These are phyloP conservation scores for Bhutanitis thaidina DNA, from an alignment of 2,888 invertebrate species.

Conservation along the genomic window DNA sequence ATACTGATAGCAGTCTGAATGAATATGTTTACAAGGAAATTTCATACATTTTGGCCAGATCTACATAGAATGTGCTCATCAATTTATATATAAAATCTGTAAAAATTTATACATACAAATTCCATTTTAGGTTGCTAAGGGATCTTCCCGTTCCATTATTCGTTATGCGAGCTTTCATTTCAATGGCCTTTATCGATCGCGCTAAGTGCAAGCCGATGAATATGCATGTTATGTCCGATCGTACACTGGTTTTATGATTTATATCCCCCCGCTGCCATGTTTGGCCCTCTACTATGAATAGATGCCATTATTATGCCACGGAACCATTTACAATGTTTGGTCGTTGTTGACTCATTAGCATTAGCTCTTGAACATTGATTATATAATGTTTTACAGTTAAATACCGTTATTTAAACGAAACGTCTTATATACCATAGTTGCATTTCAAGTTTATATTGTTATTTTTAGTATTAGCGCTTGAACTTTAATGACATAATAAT, in stretches of 20 bases:
- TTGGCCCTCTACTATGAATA: slow-evolving; percentile 48
- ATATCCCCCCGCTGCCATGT: slow-evolving; percentile 49
- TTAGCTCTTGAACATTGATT: slow-evolving; percentile 19
- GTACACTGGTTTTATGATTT: slow-evolving; percentile 51
- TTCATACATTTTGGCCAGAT: too few relatives aligned
- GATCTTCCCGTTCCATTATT: slow-evolving; percentile 8
- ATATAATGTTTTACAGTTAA: background rate
- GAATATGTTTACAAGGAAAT: too few relatives aligned
- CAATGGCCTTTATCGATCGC: slow-evolving; percentile 1
- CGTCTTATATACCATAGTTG: too few relatives aligned
- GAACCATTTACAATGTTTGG: slow-evolving; percentile 28
- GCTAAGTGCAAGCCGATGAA: slow-evolving; percentile 33
- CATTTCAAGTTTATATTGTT: too few relatives aligned
- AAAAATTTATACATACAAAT: too few relatives aligned
- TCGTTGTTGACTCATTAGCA: slow-evolving; percentile 25
- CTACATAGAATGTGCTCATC: too few relatives aligned
- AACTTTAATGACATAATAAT: slow-evolving; percentile 10
- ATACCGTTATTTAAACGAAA: too few relatives aligned
- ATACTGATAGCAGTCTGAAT: too few relatives aligned
- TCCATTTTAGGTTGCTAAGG: background rate
- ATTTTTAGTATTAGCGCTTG: slow-evolving; percentile 24
- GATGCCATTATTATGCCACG: slow-evolving; percentile 47
- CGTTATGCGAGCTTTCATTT: slow-evolving; percentile 2
- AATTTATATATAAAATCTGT: too few relatives aligned
- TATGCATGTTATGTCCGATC: slow-evolving; percentile 46